A percentile compares a stretch with the other conserved stretches of the same genome.
Conservation (phyloP, 2,797 vertebrate species). For the Tarsius wallacei region DNA sequence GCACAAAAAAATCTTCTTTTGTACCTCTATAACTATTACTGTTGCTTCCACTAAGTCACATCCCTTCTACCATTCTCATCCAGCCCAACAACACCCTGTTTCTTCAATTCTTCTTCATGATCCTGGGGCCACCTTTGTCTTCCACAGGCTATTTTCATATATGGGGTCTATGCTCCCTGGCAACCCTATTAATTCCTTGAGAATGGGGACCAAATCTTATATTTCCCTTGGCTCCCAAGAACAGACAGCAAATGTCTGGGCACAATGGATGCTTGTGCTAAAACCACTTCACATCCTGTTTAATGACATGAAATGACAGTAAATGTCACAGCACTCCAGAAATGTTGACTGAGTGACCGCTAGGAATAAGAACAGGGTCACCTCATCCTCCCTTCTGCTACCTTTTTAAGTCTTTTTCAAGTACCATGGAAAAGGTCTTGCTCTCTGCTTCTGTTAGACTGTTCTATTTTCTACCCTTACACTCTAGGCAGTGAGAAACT, state of each 20-base stretch:
- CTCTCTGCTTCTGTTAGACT: conserved; percentile 80
- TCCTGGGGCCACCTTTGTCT: neutral
- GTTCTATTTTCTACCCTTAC: conserved; percentile 80
- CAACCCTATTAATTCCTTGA: conserved; percentile 28
- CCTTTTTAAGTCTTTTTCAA: conserved; percentile 74
- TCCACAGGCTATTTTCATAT: conserved; percentile 37
- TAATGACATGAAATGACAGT: conserved; percentile 69
- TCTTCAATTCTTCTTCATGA: neutral
- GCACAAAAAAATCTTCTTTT: neutral
- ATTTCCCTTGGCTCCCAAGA: neutral
- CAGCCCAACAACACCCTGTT: neutral
- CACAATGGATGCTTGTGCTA: neutral
- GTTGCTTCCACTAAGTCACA: neutral
- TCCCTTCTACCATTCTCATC: neutral
- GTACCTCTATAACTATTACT: neutral
- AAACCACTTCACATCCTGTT: conserved; percentile 19
- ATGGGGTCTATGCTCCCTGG: neutral
- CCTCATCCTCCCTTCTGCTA: conserved; percentile 37
- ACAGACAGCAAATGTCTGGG: conserved; percentile 26
- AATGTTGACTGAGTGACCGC: conserved; percentile 68
- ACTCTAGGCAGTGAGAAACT: conserved; percentile 81
- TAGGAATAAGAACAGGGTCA: conserved; percentile 53
- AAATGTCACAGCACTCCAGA: conserved; percentile 74
- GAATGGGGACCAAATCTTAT: neutral
- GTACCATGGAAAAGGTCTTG: conserved; percentile 75